Evolutionary conservation across 2,797 vertebrate genomes (phyloP).

Genomic region (Bradypodion ventrale): DNA sequence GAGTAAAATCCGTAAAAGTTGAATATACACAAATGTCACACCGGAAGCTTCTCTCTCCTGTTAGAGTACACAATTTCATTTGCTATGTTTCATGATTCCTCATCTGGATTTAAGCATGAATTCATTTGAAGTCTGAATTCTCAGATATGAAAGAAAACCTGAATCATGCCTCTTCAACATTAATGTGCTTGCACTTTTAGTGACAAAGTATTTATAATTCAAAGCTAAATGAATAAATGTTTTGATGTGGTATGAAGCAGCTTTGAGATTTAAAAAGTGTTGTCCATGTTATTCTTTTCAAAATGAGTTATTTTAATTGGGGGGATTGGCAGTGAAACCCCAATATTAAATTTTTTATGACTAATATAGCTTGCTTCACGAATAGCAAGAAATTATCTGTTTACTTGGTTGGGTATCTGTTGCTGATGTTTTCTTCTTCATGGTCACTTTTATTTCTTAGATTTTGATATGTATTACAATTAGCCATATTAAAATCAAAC

Average conservation of each 20-base stretch:
- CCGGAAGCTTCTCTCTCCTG: too few species aligned
- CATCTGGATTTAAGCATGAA: too few species aligned
- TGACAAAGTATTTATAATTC: not conserved
- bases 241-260: not conserved
- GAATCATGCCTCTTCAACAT: too few species aligned
- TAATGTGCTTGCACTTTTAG: too few species aligned
- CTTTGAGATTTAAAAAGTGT: not conserved
- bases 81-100: too few species aligned
- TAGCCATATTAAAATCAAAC: constrained; percentile 10
- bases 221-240: not conserved
- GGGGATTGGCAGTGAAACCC: constrained; percentile 49
- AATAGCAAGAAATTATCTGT: not conserved
- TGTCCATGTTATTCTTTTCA: not conserved
- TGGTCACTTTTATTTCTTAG: not conserved
- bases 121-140: too few species aligned
- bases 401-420: not conserved
- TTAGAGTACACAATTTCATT: too few species aligned
- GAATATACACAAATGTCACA: too few species aligned
- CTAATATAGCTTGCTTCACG: constrained; percentile 37
- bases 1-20: too few species aligned
- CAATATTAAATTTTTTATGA: constrained; percentile 52
- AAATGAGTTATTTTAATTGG: not conserved
- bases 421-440: not conserved
- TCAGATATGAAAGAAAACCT: too few species aligned
- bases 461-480: constrained; percentile 4